Percentiles rank a stretch among this genome's conserved stretches.
Conservation (phyloP, 2,797 vertebrate genomes). For the Xiphophorus birchmanni region DNA sequence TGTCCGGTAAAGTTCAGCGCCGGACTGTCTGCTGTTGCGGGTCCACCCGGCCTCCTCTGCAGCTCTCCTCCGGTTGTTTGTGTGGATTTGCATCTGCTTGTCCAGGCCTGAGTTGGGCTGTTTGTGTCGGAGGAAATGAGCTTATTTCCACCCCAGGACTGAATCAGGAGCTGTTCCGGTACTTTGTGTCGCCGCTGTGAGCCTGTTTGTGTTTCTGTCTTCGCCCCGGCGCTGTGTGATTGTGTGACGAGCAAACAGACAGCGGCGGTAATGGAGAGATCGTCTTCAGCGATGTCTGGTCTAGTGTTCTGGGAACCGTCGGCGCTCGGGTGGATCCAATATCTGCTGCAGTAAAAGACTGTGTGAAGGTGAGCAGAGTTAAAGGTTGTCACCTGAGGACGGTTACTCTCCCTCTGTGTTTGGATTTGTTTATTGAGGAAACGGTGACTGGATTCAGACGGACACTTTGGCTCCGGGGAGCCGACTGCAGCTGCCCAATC, state of each 20-base stretch:
- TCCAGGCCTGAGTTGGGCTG: background rate
- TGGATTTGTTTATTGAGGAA: background rate
- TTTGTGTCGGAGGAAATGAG: background rate
- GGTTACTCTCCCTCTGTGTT: background rate
- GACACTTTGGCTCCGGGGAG: background rate
- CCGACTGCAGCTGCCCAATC: background rate
- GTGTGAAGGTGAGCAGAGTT: slow-evolving; percentile 1
- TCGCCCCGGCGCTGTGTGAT: background rate
- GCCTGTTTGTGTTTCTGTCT: background rate
- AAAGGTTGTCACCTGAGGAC: background rate
- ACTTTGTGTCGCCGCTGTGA: background rate
- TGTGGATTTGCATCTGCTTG: background rate
- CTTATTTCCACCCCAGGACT: background rate
- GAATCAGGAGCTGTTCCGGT: background rate
- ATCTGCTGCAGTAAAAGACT: background rate
- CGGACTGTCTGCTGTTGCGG: background rate
- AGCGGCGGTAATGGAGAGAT: background rate
- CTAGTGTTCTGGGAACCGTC: background rate
- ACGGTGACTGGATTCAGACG: background rate
- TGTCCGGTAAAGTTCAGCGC: background rate
- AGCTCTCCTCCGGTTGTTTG: background rate
- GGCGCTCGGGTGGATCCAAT: background rate
- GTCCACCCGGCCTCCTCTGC: background rate
- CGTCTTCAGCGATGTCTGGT: background rate
- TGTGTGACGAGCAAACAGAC: background rate